Base-by-base conservation (phyloP, 1,140 invertebrate species). In the Papilio helenus region DNA sequence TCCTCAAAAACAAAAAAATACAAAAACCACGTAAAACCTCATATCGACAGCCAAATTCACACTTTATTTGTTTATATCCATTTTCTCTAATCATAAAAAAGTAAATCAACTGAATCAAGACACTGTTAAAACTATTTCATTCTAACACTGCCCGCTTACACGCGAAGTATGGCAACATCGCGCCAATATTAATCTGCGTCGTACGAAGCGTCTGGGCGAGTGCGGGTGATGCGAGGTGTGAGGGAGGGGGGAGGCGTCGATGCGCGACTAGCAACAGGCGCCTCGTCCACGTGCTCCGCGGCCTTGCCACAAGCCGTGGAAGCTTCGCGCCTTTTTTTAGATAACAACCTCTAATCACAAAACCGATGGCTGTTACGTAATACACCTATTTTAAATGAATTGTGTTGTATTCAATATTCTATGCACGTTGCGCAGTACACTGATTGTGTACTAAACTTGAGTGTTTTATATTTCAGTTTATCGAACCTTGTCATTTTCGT, bases 241-340 rank as follows among this genome's bases (percentile, higher is more conserved):
- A 16, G 9, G 72, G 26, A 10, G 44, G 51, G 51, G 77, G 42
- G 61, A 79, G 80, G 79, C 61, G 80, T 77, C 80, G 83, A 82
- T 84, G 79, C 82, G 84, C 83, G 65, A 85, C 80, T 93, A 93
- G 92, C 91, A 94, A 94, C 92, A 93, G 90, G 92, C 91, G 90
- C 87, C 89, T 81, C 80, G 81, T 84, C 88, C 88, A 87, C 87
- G 87, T 90, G 88, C 82, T 88, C 79, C 44, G 81, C 90, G 92
- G 88, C 91, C 92, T 93, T 93, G 91, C 90, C 88, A 89, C 86
- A 86, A 85, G 82, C 82, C 29, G 81, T 92, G 82, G 88, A 88
- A 88, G 87, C 89, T 90, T 93, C 90, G 92, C 90, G 90, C 90
- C 90, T 92, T 94, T 89, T 88, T 94, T 91, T 90, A 91, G 88